These are phyloP conservation scores for Sebastes iracundus DNA, from an alignment of 2,797 vertebrate species.

Conservation along the genomic window DNA sequence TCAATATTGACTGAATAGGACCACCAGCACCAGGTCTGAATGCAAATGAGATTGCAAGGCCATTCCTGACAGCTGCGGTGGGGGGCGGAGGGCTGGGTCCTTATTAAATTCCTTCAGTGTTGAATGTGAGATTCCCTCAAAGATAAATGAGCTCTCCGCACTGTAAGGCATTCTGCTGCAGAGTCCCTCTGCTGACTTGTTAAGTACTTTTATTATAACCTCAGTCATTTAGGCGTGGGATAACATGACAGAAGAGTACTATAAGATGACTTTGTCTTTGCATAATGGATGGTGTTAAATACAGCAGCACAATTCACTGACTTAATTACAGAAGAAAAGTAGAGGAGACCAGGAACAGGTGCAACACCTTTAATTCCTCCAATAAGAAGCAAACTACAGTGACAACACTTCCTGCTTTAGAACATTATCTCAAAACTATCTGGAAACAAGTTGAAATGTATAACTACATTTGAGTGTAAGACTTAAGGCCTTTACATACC, in stretches of 20 bases:
- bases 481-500: too few species aligned
- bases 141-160: conserved; percentile 42
- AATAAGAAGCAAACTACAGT: not conserved
- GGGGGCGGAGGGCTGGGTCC: conserved; percentile 13
- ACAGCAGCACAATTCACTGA: not conserved
- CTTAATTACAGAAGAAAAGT: not conserved
- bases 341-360: not conserved
- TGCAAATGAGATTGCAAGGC: conserved; percentile 68
- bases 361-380: not conserved
- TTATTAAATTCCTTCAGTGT: conserved; percentile 67
- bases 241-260: conserved; percentile 3
- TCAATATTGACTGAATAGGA: conserved; percentile 71
- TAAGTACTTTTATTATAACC: conserved; percentile 36
- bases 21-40: conserved; percentile 71
- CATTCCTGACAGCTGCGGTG: conserved; percentile 51
- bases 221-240: not conserved
- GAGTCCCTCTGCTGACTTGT: conserved; percentile 15
- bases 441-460: not conserved
- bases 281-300: not conserved
- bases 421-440: not conserved
- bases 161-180: conserved; percentile 1
- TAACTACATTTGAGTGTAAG: not conserved
- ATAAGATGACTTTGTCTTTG: not conserved
- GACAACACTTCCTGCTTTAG: not conserved
- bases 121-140: conserved; percentile 47